Base-by-base conservation (phyloP, 2,797 vertebrate genomes). In the Nannoperca australis region DNA sequence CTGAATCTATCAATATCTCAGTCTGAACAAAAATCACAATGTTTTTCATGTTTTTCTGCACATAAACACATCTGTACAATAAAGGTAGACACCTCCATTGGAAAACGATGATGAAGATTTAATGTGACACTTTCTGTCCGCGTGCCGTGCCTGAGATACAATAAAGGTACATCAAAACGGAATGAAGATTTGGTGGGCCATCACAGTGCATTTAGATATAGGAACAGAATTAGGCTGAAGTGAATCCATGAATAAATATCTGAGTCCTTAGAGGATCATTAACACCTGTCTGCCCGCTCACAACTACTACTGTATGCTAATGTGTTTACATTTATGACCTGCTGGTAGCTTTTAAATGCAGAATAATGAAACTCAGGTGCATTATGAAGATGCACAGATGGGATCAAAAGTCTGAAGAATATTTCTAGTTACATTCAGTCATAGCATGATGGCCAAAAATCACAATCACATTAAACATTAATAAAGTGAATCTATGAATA, bases 181-280 rank as follows among this genome's bases (percentile, higher is more conserved):
- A 77, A 24, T 3, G 65, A 65, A 73, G 73, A 79, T 38, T 77
- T 76, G 83, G 66, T 34, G 61, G 59, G 76, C 84, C 78, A 83
- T 89, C 86, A 73, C 18, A 1, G 58, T 76, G 65, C 81, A 74
- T 88, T 87, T 79, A 79, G 74, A 79, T 86, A 76, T 75, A 81
- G 72, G 69, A 54, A 32, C 36, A 76, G 83, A 88, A 89, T 91
- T 83, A 83, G 74, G 71, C 76, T 78, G 58, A 83, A 82, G 76
- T 56, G 92, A 90, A 92, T 76, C 73, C 79, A 91, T 93, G 91
- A 93, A 92, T 93, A 92, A 90, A 92, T 89, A 85, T 89, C 12
- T 0, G 50, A 53, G 85, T 88, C 92, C 91, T 87, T 8, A 20
- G 91, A 90, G 91, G 81, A 91, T 92, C 85, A 91, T 92, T 90